phyloP scores from a whole-genome alignment of 2,888 invertebrate species.

The Heliconius ethilla region DNA sequence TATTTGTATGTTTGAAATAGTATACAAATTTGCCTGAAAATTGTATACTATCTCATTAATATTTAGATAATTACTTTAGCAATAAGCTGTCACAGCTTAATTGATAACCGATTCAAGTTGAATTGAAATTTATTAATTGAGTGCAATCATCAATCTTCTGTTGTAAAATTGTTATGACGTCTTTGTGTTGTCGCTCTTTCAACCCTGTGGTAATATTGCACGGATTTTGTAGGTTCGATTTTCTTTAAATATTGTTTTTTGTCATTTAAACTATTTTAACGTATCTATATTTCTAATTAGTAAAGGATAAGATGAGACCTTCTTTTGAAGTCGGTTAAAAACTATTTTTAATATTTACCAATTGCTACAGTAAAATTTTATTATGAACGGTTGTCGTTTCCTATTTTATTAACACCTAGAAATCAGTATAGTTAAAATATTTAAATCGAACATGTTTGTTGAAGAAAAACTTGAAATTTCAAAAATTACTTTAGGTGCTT shows the following conservation, averaged over 20 bases:
- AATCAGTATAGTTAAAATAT: neutral
- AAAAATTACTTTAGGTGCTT: neutral
- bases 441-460: neutral
- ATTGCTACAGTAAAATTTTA: neutral
- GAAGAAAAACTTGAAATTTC: neutral
- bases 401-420: neutral
- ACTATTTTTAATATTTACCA: too few relatives aligned
- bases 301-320: neutral
- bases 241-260: neutral
- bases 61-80: constrained; percentile 39
- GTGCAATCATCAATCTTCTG: constrained; percentile 39
- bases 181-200: constrained; percentile 9
- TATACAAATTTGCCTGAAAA: constrained; percentile 25
- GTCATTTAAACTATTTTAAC: neutral
- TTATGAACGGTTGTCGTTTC: neutral
- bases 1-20: constrained; percentile 19
- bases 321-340: too few relatives aligned
- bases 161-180: constrained; percentile 31
- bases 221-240: neutral
- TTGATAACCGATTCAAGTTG: constrained; percentile 43
- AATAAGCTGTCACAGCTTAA: constrained; percentile 38
- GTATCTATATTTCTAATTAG: neutral
- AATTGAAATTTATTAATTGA: constrained; percentile 43
- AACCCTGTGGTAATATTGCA: neutral
- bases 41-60: constrained; percentile 36